These are phyloP conservation scores for Carollia perspicillata DNA, from an alignment of 2,113 vertebrate genomes.

Conservation along the genomic window DNA sequence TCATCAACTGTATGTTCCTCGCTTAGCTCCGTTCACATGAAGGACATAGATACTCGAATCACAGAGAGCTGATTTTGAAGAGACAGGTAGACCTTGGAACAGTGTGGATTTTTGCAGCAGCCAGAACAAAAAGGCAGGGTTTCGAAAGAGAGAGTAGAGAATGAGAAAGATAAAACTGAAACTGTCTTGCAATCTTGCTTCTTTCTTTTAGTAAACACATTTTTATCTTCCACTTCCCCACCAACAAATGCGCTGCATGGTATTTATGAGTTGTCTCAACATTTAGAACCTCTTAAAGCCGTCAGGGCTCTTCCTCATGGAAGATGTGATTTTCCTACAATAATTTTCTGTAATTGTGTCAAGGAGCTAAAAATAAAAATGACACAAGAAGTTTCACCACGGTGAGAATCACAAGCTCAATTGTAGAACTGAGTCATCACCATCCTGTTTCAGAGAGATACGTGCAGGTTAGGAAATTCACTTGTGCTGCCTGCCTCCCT, in stretches of 20 bases:
- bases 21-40: neutral
- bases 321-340: slow-evolving; percentile 65
- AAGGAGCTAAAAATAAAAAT: slow-evolving; percentile 73
- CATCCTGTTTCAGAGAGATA: slow-evolving; percentile 53
- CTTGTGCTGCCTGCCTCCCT: slow-evolving; percentile 63
- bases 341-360: slow-evolving; percentile 69
- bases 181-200: neutral
- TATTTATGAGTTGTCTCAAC: neutral
- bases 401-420: slow-evolving; percentile 69
- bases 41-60: neutral
- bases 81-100: neutral
- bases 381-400: slow-evolving; percentile 62
- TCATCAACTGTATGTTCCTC: neutral
- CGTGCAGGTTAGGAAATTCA: slow-evolving; percentile 73
- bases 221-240: neutral
- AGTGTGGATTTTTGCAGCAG: neutral
- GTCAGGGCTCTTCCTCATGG: slow-evolving; percentile 16
- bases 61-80: neutral
- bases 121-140: neutral
- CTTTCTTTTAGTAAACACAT: slow-evolving; percentile 25
- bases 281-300: slow-evolving; percentile 46
- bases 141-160: neutral
- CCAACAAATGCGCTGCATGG: neutral
- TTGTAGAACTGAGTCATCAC: slow-evolving; percentile 61
- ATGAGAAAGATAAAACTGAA: neutral